Base-by-base conservation (phyloP, 2,797 vertebrate species). In the Falco novaeseelandiae region DNA sequence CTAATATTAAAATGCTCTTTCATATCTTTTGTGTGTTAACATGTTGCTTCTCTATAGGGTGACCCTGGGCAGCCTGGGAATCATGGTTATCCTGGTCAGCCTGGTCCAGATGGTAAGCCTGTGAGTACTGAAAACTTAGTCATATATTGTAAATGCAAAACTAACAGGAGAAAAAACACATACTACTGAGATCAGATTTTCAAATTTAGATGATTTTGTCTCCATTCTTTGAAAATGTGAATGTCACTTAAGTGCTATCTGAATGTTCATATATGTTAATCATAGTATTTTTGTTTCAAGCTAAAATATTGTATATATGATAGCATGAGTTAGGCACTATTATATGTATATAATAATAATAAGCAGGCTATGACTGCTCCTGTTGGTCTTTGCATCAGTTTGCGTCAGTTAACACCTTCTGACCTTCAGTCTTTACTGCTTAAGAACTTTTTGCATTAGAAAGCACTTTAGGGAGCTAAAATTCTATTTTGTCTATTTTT, bases 31-130 rank as follows among this genome's bases (percentile, higher is more conserved):
- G 9, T 86, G 16, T 76, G 16, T 88, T 90, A 62, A 93, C 10
- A 5, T 57, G 6, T 57, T 92, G 40, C 87, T 92, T 92, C 52
- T 97, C 51, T 57, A 3, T 81, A 99, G 99, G 99, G 99, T 91
- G 99, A 99, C 58, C 94, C 97, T 96, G 99, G 99, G 94, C 98
- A 87, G 72, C 87, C 97, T 67, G 99, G 99, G 65, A 98, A 96
- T 90, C 97, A 98, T 89, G 99, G 99, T 94, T 98, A 98, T 97
- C 98, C 98, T 97, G 99, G 99, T 98, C 98, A 98, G 97, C 97
- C 98, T 98, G 99, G 99, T 99, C 99, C 99, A 99, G 99, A 99
- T 99, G 99, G 99, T 99, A 99, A 99, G 99, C 99, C 99, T 99
- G 99, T 99, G 99, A 99, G 99, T 99, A 99, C 99, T 99, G 98